These are phyloP conservation scores for Erpornis zantholeuca DNA, from an alignment of 2,113 vertebrate genomes.

Conservation along the genomic window DNA sequence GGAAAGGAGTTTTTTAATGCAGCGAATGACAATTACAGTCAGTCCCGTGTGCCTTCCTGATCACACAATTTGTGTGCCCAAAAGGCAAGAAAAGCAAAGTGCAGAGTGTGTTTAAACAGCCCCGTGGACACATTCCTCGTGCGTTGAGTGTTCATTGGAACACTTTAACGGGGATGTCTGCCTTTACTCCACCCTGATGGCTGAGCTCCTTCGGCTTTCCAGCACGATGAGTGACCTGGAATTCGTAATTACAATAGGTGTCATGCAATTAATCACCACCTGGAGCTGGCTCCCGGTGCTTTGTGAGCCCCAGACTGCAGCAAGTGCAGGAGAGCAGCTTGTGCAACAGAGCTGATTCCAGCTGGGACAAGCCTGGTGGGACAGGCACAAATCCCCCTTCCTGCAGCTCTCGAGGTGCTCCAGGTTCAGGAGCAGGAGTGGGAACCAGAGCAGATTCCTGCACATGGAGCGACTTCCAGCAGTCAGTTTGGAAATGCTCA, in stretches of 20 bases:
- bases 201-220: constrained; percentile 37
- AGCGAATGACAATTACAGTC: constrained; percentile 30
- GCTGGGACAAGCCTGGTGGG: constrained; percentile 23
- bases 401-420: not conserved
- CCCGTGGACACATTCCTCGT: constrained; percentile 40
- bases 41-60: constrained; percentile 24
- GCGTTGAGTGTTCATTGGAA: constrained; percentile 58
- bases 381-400: not conserved
- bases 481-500: not conserved
- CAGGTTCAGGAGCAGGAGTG: not conserved
- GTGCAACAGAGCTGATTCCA: not conserved
- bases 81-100: constrained; percentile 47
- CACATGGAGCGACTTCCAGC: not conserved
- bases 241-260: constrained; percentile 60
- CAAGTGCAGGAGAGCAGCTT: constrained; percentile 43
- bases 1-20: not conserved
- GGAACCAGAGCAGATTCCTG: not conserved
- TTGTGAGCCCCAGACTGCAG: not conserved
- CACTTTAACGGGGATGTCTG: constrained; percentile 28
- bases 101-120: constrained; percentile 39
- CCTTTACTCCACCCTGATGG: constrained; percentile 23
- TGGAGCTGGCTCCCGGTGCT: constrained; percentile 10
- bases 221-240: constrained; percentile 65
- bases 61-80: constrained; percentile 43
- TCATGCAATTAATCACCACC: constrained; percentile 59